Conservation (phyloP, 2,888 invertebrate species). For the Hemistola chrysoprasaria region DNA sequence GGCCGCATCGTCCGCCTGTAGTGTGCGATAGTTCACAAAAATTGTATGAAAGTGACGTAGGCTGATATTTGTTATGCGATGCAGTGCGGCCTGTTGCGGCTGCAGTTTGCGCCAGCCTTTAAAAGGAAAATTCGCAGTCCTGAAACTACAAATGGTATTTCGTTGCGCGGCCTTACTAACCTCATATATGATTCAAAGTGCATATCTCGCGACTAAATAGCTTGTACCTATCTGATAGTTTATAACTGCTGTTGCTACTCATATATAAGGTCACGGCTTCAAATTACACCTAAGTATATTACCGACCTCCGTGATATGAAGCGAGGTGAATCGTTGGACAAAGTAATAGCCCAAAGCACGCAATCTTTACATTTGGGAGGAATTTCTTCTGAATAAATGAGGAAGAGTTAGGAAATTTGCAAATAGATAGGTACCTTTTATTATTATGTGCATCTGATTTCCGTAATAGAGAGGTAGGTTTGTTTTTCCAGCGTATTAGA, state of each 20-base stretch:
- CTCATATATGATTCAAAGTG: constrained; percentile 1
- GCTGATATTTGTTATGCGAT: no score
- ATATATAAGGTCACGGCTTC: constrained; percentile 6
- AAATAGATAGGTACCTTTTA: constrained; percentile 5
- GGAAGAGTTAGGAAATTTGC: constrained; percentile 33
- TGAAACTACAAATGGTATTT: no score
- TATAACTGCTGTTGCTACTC: constrained; percentile 21
- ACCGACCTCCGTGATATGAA: constrained; percentile 53
- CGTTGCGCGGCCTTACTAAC: not conserved
- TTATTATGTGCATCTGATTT: constrained; percentile 9
- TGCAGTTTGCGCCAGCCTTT: no score
- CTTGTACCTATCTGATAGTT: constrained; percentile 28
- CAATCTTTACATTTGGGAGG: constrained; percentile 53
- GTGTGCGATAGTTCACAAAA: no score
- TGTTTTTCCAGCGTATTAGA: no score
- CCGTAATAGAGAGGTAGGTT: constrained; percentile 2
- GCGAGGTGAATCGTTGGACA: constrained; percentile 56
- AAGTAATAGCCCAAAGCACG: constrained; percentile 63
- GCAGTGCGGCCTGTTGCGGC: no score
- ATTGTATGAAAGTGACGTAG: no score
- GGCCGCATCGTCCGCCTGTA: no score
- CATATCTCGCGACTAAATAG: constrained; percentile 12
- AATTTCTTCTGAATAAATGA: constrained; percentile 33
- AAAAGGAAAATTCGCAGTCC: no score
- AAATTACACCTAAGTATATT: constrained; percentile 33